Base-by-base conservation (phyloP, 2,113 vertebrate species). In the Noctilio leporinus region DNA sequence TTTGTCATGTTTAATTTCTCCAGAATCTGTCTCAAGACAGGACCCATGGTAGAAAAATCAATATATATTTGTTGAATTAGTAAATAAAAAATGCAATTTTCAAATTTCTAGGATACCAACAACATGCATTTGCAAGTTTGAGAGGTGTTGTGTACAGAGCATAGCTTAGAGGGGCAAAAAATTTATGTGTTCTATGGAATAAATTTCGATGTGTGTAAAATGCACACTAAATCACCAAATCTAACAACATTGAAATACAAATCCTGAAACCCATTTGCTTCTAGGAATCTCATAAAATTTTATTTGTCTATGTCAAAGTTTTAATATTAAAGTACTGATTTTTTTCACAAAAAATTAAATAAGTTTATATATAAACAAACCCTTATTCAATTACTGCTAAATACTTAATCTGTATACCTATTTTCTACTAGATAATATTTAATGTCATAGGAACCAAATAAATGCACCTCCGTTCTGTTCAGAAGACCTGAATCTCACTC, bases 121-220 rank as follows among this genome's bases (percentile, higher is more conserved):
- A 76, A 28, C 22, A 45, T 33, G 4, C 14, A 62, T 3, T 35
- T 62, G 12, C 4, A 96, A 91, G 16, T 65, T 0, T 14, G 24
- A 35, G 0, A 0, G 43, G 6, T 94, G 6, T 49, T 59, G 7
- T 59, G 0, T 59, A 10, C 0, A 91, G 2, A 82, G 15, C 7
- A 81, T 6, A 17, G 6, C 57, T 89, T 83, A 26, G 14, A 57
- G 3, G 85, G 38, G 64, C 7, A 92, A 64, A 40, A 24, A 49
- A 99, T 96, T 98, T 84, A 49, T 33, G 14, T 47, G 1, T 24
- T 82, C 0, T 35, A 33, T 35, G 51, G 85, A 83, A 94, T 53
- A 94, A 59, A 91, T 22, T 45, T 84, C 91, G 69, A 83, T 6
- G 35, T 33, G 1, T 28, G 17, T n/a, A 89, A 92, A 53, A 43